These are phyloP conservation scores for Acipenser ruthenus DNA, from an alignment of 2,797 vertebrate species.

Conservation along the genomic window DNA sequence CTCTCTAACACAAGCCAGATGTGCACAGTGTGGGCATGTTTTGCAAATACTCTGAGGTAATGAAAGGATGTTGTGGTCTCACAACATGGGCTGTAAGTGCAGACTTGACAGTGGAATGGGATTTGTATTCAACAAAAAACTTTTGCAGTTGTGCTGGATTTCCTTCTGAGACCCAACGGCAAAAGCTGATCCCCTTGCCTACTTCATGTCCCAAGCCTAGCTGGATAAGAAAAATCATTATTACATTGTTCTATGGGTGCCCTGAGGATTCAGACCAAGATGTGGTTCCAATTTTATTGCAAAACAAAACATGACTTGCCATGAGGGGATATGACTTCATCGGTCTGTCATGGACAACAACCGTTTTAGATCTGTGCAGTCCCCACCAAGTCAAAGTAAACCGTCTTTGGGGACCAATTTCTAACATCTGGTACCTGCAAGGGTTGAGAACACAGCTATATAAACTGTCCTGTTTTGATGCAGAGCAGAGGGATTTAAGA, in stretches of 20 bases:
- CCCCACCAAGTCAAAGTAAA: slow-evolving; percentile 2
- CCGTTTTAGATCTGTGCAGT: neutral
- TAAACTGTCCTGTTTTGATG: neutral
- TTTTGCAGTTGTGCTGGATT: slow-evolving; percentile 1
- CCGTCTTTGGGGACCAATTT: slow-evolving; percentile 4
- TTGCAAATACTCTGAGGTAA: neutral
- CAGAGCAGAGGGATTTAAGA: no score
- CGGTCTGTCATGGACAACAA: slow-evolving; percentile 5
- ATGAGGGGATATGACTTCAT: slow-evolving; percentile 10
- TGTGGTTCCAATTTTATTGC: slow-evolving; percentile 1
- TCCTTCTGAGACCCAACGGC: slow-evolving; percentile 1
- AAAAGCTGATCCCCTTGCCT: neutral
- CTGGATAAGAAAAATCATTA: slow-evolving; percentile 5
- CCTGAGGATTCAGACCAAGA: neutral
- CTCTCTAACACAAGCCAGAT: neutral
- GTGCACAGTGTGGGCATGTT: neutral
- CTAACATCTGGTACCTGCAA: neutral
- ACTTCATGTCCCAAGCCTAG: neutral
- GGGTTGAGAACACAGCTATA: neutral
- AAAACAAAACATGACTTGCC: slow-evolving; percentile 6
- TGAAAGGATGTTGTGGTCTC: slow-evolving; percentile 11
- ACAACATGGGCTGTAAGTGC: neutral
- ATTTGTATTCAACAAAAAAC: slow-evolving; percentile 9
- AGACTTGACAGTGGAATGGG: neutral
- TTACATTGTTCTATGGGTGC: neutral